Evolutionary conservation across 2,888 invertebrate species (phyloP).

Genomic region (Drosophila nr. fundita): DNA sequence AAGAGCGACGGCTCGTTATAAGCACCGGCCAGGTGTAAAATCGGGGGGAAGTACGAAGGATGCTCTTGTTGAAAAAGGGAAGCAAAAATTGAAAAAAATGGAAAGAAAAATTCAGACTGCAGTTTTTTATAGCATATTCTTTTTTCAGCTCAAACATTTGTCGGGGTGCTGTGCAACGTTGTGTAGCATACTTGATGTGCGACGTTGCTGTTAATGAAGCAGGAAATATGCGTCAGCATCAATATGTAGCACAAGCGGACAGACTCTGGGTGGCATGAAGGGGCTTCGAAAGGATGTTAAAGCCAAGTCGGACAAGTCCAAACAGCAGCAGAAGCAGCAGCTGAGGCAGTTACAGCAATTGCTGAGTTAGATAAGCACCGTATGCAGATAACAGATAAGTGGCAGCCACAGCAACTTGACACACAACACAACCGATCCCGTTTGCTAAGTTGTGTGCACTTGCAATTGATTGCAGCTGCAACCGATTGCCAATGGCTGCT

Average conservation of each 20-base stretch:
- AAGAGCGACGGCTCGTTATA: constrained; percentile 66
- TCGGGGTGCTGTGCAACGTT: constrained; percentile 22
- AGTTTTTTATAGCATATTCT: constrained; percentile 31
- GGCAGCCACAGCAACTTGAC: neutral
- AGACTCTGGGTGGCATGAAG: neutral
- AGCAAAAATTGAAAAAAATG: neutral
- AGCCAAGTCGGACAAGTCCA: constrained; percentile 21
- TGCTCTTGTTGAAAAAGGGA: neutral
- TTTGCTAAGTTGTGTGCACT: constrained; percentile 33
- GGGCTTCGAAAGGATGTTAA: constrained; percentile 12
- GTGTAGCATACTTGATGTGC: constrained; percentile 69
- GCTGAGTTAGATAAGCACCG: constrained; percentile 49
- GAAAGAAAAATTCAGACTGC: constrained; percentile 39
- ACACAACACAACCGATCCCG: constrained; percentile 1
- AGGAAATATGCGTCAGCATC: constrained; percentile 77
- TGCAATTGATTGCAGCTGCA: constrained; percentile 51
- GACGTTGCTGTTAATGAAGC: constrained; percentile 71
- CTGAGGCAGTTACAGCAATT: constrained; percentile 3
- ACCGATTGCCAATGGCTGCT: constrained; percentile 20
- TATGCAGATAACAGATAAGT: constrained; percentile 57
- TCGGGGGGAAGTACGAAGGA: neutral
- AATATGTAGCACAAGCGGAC: constrained; percentile 49
- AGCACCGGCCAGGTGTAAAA: constrained; percentile 56
- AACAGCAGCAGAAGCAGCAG: neutral
- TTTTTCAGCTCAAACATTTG: constrained; percentile 36